Conservation (phyloP, 2,888 invertebrate genomes). For the Azorinus chamasolen region DNA sequence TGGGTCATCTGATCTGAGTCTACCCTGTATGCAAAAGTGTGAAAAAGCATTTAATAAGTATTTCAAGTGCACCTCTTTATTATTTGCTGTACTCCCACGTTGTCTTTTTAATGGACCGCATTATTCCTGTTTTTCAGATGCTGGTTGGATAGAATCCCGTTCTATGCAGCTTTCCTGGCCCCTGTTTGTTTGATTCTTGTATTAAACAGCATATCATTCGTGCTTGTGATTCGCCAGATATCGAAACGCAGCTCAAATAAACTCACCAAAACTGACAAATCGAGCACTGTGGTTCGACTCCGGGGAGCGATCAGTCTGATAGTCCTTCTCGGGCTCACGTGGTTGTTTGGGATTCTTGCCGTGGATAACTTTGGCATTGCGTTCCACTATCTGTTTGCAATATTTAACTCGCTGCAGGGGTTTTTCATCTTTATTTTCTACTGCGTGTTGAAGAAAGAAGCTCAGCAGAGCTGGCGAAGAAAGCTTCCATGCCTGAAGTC, state of each 20-base stretch:
- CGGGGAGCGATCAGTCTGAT: conserved; percentile 79
- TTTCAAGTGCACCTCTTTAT: no score
- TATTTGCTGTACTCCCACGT: no score
- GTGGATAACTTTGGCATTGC: conserved; percentile 72
- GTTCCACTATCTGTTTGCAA: conserved; percentile 83
- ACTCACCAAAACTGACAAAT: conserved; percentile 73
- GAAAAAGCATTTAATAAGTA: no score
- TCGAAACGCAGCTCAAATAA: conserved; percentile 62
- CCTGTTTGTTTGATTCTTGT: conserved; percentile 86
- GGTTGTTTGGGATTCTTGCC: conserved; percentile 83
- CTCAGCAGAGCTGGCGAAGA: conserved; percentile 71
- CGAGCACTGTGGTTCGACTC: conserved; percentile 68
- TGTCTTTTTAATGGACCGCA: no score
- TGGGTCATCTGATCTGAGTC: no score
- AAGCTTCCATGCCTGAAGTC: conserved; percentile 44
- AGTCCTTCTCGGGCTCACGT: conserved; percentile 82
- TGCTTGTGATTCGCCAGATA: conserved; percentile 83
- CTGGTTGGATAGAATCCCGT: conserved; percentile 78
- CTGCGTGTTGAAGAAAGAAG: conserved; percentile 81
- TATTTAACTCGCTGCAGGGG: conserved; percentile 84
- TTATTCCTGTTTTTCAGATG: conserved; percentile 74
- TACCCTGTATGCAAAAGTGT: no score
- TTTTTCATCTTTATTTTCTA: conserved; percentile 84
- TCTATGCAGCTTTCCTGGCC: conserved; percentile 80
- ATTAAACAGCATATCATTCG: conserved; percentile 86